These are phyloP conservation scores for Physocephala rufipes DNA, from an alignment of 2,888 invertebrate species.

Conservation along the genomic window DNA sequence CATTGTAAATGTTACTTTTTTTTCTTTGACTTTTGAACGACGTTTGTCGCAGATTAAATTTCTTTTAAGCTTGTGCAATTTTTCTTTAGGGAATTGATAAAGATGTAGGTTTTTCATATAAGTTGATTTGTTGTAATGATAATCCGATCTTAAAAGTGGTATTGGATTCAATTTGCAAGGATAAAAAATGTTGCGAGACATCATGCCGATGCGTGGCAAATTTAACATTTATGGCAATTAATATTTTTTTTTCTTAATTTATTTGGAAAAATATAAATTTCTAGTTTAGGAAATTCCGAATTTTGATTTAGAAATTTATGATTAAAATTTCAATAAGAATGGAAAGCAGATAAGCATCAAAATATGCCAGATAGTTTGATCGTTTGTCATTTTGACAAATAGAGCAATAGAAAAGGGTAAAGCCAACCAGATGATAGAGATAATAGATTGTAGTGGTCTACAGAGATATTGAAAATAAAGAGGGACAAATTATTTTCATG, in stretches of 20 bases:
- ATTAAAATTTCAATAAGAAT: neutral
- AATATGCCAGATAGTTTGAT: neutral
- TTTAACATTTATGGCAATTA: constrained; percentile 22
- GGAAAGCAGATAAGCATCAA: too few species aligned
- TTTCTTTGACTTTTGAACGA: neutral
- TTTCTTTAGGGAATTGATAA: neutral
- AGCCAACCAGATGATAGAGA: too few species aligned
- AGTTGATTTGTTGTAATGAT: neutral
- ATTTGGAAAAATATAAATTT: neutral
- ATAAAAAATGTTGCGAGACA: neutral
- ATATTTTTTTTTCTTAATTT: constrained; percentile 10
- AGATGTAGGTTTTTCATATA: neutral
- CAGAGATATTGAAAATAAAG: too few species aligned
- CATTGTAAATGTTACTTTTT: neutral
- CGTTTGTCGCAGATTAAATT: neutral
- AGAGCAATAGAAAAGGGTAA: too few species aligned
- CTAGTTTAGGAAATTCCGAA: too few species aligned
- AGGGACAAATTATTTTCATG: too few species aligned
- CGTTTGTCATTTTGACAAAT: too few species aligned
- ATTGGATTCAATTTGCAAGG: neutral
- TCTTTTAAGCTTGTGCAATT: neutral
- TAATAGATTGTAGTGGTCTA: too few species aligned
- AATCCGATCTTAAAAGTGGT: neutral
- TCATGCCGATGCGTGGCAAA: neutral
- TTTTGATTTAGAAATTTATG: too few species aligned